Evolutionary conservation across 1,140 invertebrate genomes (phyloP).

Genomic region (Campoletis sonorensis): DNA sequence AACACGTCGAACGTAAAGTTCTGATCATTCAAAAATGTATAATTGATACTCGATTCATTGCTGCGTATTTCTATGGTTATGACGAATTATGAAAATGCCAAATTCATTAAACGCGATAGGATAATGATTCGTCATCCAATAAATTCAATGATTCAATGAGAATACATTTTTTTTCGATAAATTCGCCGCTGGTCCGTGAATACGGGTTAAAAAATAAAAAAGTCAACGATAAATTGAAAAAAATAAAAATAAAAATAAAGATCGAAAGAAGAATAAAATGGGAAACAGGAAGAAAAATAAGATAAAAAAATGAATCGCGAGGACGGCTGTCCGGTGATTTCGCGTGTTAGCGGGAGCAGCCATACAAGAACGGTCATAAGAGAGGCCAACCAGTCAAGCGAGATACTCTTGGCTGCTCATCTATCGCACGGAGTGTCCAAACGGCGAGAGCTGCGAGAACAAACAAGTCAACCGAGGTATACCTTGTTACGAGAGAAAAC

Average conservation of each 20-base stretch:
- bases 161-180: no score
- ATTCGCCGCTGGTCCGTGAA: no score
- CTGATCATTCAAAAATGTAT: no score
- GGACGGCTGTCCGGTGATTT: constrained; percentile 9
- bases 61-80: no score
- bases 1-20: no score
- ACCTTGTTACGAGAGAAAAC: constrained; percentile 35
- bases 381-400: constrained; percentile 40
- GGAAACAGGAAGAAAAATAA: constrained; percentile 1
- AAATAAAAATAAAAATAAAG: no score
- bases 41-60: no score
- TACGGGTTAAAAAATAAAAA: not conserved
- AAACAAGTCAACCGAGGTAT: constrained; percentile 34
- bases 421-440: constrained; percentile 22
- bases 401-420: constrained; percentile 28
- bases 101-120: no score
- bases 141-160: no score
- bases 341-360: not conserved
- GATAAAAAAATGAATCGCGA: not conserved
- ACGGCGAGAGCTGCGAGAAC: constrained; percentile 33
- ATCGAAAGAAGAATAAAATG: not conserved
- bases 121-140: no score
- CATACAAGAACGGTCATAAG: constrained; percentile 14
- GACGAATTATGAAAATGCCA: no score
- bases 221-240: not conserved